phyloP scores from a whole-genome alignment of 2,113 vertebrate genomes.

The Coryphaenoides rupestris region DNA sequence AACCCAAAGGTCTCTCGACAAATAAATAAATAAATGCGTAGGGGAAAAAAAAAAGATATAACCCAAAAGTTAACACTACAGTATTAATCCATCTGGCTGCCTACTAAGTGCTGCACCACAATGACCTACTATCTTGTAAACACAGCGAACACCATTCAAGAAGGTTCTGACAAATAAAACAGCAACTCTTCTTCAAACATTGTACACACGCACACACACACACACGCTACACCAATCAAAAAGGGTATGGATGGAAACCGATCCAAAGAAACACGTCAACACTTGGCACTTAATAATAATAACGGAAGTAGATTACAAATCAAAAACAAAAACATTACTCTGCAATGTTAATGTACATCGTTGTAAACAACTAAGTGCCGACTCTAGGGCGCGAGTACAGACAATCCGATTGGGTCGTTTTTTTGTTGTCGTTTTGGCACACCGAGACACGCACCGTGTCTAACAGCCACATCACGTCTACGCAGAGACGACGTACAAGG shows the following conservation, averaged over 20 bases:
- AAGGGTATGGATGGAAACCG: conserved; percentile 46
- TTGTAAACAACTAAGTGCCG: conserved; percentile 65
- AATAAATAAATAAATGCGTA: conserved; percentile 60
- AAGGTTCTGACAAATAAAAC: conserved; percentile 44
- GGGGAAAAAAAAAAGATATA: too few relatives aligned
- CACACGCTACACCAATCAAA: conserved; percentile 46
- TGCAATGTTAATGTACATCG: conserved; percentile 55
- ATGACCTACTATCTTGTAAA: conserved; percentile 51
- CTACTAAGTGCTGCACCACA: conserved; percentile 22
- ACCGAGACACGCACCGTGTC: conserved; percentile 19
- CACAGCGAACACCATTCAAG: conserved; percentile 45
- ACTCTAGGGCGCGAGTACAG: conserved; percentile 30
- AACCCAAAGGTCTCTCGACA: conserved; percentile 21
- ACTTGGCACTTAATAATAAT: conserved; percentile 68
- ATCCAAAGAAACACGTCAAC: conserved; percentile 40
- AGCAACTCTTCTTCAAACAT: conserved; percentile 47
- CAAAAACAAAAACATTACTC: conserved; percentile 59
- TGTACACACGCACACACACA: conserved; percentile 11
- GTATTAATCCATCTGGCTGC: conserved; percentile 36
- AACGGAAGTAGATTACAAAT: conserved; percentile 46
- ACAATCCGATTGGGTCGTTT: conserved; percentile 51
- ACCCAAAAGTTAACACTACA: conserved; percentile 40
- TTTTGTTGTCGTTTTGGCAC: conserved; percentile 46
- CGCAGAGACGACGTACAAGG: too few relatives aligned
- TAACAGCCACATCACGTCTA: too few relatives aligned